Percentiles rank a stretch among this genome's conserved stretches.
Conservation (phyloP, 2,113 vertebrate species). For the Pipra filicauda region DNA sequence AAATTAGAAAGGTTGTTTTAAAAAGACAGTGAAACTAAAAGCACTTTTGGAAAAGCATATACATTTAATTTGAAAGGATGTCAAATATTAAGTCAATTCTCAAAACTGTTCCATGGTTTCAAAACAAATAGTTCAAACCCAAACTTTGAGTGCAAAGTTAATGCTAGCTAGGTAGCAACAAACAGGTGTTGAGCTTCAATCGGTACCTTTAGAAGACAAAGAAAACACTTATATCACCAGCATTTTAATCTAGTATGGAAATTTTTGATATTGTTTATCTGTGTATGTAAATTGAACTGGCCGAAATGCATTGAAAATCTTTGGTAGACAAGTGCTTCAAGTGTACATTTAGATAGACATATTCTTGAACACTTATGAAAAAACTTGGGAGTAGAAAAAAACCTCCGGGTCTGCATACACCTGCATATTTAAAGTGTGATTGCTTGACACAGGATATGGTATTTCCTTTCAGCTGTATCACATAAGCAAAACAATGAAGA, state of each 20-base stretch:
- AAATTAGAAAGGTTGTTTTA: not conserved
- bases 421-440: not conserved
- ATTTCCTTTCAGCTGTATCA: constrained; percentile 10
- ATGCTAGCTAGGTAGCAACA: not conserved
- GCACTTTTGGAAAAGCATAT: not conserved
- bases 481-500: constrained; percentile 22
- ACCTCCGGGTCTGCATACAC: not conserved
- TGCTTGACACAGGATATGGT: not conserved
- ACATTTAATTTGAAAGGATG: not conserved
- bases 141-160: not conserved
- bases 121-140: not conserved
- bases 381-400: not conserved
- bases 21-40: not conserved
- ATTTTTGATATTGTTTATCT: not conserved
- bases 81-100: not conserved
- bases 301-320: not conserved
- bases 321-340: not conserved
- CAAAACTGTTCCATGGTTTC: not conserved
- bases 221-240: not conserved
- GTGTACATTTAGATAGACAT: not conserved
- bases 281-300: not conserved
- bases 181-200: not conserved
- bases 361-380: not conserved
- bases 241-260: not conserved
- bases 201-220: not conserved